Evolutionary conservation across 2,113 vertebrate species (phyloP).

Genomic region (Cinclus cinclus): DNA sequence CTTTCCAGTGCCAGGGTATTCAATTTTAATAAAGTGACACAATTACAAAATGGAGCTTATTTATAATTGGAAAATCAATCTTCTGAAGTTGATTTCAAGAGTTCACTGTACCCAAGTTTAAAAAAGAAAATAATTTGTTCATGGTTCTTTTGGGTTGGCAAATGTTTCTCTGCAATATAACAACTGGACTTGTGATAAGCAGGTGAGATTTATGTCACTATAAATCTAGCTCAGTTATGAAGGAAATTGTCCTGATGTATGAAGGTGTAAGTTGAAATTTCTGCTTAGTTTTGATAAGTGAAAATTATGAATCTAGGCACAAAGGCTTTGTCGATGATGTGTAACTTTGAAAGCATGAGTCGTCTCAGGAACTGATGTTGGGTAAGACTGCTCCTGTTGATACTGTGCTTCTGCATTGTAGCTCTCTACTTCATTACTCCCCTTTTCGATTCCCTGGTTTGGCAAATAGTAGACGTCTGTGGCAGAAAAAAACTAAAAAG

Average conservation of each 20-base stretch:
- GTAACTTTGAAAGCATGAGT: neutral
- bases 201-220: neutral
- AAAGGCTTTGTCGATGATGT: neutral
- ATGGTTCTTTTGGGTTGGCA: neutral
- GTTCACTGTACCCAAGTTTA: neutral
- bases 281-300: neutral
- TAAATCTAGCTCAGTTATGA: neutral
- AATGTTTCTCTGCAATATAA: neutral
- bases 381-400: neutral
- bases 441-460: neutral
- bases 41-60: neutral
- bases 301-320: neutral
- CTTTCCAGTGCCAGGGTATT: neutral
- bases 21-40: conserved; percentile 24
- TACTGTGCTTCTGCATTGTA: neutral
- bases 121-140: neutral
- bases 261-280: neutral
- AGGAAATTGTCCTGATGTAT: neutral
- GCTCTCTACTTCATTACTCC: neutral
- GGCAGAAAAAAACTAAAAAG: neutral
- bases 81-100: neutral
- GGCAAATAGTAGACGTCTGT: neutral
- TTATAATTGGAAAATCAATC: neutral
- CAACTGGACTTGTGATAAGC: neutral
- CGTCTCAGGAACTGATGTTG: neutral